These are phyloP conservation scores for Drosophila maculinotata DNA, from an alignment of 2,888 invertebrate genomes.

Conservation along the genomic window DNA sequence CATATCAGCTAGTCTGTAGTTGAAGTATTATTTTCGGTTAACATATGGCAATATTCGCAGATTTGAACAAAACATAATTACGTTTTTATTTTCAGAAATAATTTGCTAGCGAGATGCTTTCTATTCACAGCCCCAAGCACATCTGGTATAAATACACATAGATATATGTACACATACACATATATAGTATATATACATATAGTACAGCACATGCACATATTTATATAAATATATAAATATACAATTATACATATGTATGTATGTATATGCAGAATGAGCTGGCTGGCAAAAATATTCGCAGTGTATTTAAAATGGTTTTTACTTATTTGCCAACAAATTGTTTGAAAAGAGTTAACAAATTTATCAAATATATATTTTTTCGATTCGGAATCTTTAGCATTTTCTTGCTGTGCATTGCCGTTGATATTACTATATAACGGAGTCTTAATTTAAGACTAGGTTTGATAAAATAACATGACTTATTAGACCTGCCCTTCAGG, in stretches of 20 bases:
- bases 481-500: too few relatives aligned
- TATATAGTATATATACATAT: background rate
- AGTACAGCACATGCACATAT: constrained; percentile 4
- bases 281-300: constrained; percentile 4
- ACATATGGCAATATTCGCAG: background rate
- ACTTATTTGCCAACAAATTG: background rate
- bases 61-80: constrained; percentile 6
- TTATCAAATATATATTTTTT: too few relatives aligned
- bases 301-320: constrained; percentile 11
- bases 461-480: too few relatives aligned
- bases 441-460: too few relatives aligned
- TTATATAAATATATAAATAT: background rate
- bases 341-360: background rate
- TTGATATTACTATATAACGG: too few relatives aligned
- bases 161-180: constrained; percentile 2
- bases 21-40: background rate
- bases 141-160: constrained; percentile 41
- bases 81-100: constrained; percentile 18
- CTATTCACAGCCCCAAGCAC: constrained; percentile 15
- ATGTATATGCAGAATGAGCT: background rate
- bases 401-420: too few relatives aligned
- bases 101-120: background rate
- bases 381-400: too few relatives aligned
- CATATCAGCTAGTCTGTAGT: background rate
- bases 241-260: background rate